Evolutionary conservation across 1,140 invertebrate genomes (phyloP), one percentile per base, ranked within the genome.

Genomic region (Penaeus indicus): DNA sequence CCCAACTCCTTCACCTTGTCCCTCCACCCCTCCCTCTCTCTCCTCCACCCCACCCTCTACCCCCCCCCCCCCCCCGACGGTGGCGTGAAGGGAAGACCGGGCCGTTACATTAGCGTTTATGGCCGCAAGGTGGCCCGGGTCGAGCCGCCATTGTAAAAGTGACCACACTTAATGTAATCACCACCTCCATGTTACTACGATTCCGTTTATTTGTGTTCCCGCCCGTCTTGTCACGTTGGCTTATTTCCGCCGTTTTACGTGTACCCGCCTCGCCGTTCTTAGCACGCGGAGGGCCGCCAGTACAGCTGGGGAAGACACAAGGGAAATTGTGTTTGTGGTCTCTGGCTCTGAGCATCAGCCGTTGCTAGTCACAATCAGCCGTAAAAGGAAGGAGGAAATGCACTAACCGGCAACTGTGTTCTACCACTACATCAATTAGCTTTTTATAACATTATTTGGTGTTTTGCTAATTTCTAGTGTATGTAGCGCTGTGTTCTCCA

Each of bases 91-190:
- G 42, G 72, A 75, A 19, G 72, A 19, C 18, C 4, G 72, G 21
- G 27, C 72, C 72, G 42, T 75, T 75, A 75, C 72, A 75, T 75
- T 38, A 22, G 42, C 54, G 72, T 75, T 75, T 75, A 75, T 75
- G 72, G 42, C 27, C 72, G 72, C 72, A 27, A 75, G 72, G 72
- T 75, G 72, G 72, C 27, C 21, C 10, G 11, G 72, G 72, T 75
- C 72, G 72, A 75, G 27, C 72, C 72, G 72, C 72, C 72, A 38
- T 38, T 75, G 72, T 75, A 75, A 75, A 75, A 75, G 72, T 75
- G 72, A 75, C 72, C 72, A 38, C 72, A 75, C 27, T 27, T 27
- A 27, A 27, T 19, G 72, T 75, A 75, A 75, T 38, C 21, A 75
- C 27, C 42, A 38, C 72, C 72, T 38, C n/a, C 42, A 16, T 21